Conservation (phyloP, 2,888 invertebrate species). For the Hypselothyrea guttata region DNA sequence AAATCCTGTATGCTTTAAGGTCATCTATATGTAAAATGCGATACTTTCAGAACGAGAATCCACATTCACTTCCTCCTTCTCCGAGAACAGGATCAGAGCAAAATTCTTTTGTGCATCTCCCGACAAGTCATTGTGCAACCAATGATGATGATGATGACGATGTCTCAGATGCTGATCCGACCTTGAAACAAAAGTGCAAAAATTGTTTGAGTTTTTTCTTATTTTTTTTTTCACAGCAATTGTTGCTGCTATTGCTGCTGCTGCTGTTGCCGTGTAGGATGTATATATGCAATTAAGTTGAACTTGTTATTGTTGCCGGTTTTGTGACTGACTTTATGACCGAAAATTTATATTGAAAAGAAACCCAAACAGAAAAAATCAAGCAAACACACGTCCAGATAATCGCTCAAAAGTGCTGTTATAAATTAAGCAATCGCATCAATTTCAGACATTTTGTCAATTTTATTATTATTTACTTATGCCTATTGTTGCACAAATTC, state of each 20-base stretch:
- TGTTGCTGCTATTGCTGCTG: slow-evolving; percentile 18
- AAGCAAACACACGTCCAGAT: slow-evolving; percentile 9
- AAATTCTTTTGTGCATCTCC: background rate
- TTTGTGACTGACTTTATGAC: slow-evolving; percentile 50
- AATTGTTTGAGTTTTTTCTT: slow-evolving; percentile 34
- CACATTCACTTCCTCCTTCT: slow-evolving; percentile 47
- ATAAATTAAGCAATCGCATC: slow-evolving; percentile 36
- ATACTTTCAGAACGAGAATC: slow-evolving; percentile 19
- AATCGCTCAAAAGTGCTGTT: slow-evolving; percentile 39
- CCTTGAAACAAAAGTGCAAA: slow-evolving; percentile 69
- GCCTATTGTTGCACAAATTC: slow-evolving; percentile 29
- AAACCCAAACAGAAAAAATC: slow-evolving; percentile 9
- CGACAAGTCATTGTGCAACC: slow-evolving; percentile 47
- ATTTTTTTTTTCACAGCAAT: slow-evolving; percentile 5
- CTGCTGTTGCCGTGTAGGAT: slow-evolving; percentile 55
- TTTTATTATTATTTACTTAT: slow-evolving; percentile 5
- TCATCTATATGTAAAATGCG: slow-evolving; percentile 38
- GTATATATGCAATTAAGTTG: slow-evolving; percentile 68
- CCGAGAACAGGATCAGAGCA: slow-evolving; percentile 41
- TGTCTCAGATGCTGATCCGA: slow-evolving; percentile 35
- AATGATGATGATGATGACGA: slow-evolving; percentile 7
- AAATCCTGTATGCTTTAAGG: slow-evolving; percentile 66
- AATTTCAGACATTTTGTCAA: slow-evolving; percentile 18
- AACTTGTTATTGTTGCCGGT: slow-evolving; percentile 61
- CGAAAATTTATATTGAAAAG: slow-evolving; percentile 47